Conservation (phyloP, 2,888 invertebrate genomes). For the Caenorhabditis sulstoni region DNA sequence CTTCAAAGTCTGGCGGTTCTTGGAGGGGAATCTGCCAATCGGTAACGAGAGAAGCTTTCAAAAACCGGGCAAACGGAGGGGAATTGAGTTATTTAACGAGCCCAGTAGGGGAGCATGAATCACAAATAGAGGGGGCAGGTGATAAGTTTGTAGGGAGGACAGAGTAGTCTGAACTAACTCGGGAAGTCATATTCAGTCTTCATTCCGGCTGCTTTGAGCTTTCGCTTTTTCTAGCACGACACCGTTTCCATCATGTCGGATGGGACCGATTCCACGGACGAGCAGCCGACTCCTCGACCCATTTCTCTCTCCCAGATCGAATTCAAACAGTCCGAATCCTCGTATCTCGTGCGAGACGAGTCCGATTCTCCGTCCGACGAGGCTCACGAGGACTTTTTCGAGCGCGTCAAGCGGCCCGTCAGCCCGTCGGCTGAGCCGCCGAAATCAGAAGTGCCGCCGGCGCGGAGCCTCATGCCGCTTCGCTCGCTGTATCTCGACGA, state of each 20-base stretch:
- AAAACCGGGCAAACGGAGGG: too few species aligned
- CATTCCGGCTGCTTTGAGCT: too few species aligned
- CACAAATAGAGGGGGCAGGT: too few species aligned
- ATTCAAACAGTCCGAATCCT: slow-evolving; percentile 1
- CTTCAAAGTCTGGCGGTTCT: slow-evolving; percentile 43
- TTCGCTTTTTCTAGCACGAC: slow-evolving; percentile 24
- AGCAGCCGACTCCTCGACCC: slow-evolving; percentile 15
- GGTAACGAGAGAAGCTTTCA: too few species aligned
- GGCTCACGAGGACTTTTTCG: slow-evolving; percentile 28
- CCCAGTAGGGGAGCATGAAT: too few species aligned
- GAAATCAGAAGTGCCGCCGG: background rate
- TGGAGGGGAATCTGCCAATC: slow-evolving; percentile 52
- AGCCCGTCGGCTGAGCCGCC: background rate
- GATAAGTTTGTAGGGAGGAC: too few species aligned
- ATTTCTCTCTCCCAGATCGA: slow-evolving; percentile 9
- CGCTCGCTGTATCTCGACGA: slow-evolving; percentile 67
- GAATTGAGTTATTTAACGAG: too few species aligned
- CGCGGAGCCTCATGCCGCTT: background rate
- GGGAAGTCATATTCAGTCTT: too few species aligned
- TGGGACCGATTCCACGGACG: slow-evolving; percentile 18
- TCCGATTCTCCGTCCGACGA: background rate
- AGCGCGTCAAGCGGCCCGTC: slow-evolving; percentile 20
- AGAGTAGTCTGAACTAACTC: too few species aligned
- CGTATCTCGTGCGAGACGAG: too few species aligned
- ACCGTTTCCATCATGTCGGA: slow-evolving; percentile 32